These are phyloP conservation scores for Tachysurus vachellii DNA, from an alignment of 2,113 vertebrate species.

Conservation along the genomic window DNA sequence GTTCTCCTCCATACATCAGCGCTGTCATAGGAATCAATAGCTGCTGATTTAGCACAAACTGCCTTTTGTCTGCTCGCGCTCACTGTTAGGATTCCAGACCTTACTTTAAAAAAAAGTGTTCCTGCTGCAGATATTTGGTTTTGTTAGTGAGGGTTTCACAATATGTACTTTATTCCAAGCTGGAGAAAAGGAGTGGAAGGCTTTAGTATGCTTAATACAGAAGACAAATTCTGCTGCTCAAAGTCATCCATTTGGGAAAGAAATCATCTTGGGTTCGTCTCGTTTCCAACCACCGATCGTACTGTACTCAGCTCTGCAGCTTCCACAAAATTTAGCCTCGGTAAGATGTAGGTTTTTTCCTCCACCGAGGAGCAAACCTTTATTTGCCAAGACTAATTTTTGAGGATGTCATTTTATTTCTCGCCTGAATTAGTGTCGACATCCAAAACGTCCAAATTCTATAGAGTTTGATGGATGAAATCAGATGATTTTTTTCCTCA, in stretches of 20 bases:
- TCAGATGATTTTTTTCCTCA: no score
- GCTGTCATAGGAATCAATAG: constrained; percentile 34
- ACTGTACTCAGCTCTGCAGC: no score
- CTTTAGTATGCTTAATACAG: neutral
- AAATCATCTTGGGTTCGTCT: neutral
- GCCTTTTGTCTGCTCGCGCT: neutral
- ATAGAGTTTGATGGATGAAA: neutral
- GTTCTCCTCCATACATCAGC: constrained; percentile 28
- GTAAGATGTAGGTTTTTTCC: no score
- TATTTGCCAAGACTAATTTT: neutral
- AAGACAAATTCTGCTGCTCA: neutral
- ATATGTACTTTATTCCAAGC: no score
- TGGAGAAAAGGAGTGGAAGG: neutral
- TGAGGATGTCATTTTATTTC: neutral
- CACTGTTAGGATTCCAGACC: neutral
- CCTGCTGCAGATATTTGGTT: neutral
- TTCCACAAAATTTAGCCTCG: no score
- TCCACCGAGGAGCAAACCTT: no score
- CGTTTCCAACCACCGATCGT: no score
- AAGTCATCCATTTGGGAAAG: no score
- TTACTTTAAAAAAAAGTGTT: neutral
- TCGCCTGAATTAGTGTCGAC: neutral
- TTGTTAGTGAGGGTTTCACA: no score
- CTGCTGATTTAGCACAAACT: constrained; percentile 31
- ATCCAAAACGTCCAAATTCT: neutral